These are phyloP conservation scores for Sarcophaga carnaria DNA, from an alignment of 2,888 invertebrate genomes.

Conservation along the genomic window DNA sequence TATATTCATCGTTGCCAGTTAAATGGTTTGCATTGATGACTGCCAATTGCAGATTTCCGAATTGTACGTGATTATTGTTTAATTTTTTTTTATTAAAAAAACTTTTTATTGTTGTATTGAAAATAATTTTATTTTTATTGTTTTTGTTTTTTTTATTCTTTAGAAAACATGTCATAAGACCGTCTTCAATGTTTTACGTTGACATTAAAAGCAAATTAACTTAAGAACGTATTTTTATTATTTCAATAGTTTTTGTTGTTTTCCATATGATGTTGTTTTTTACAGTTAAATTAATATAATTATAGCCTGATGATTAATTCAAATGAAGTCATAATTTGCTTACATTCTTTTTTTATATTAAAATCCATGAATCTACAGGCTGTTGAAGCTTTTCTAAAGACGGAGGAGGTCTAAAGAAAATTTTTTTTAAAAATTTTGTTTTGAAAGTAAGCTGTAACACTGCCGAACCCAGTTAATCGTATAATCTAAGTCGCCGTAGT, in stretches of 20 bases:
- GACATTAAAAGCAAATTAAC: not conserved
- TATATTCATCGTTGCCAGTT: not conserved
- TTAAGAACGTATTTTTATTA: not conserved
- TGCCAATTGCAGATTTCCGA: slow-evolving; percentile 38
- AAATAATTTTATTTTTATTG: slow-evolving; percentile 5
- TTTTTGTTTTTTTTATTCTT: slow-evolving; percentile 1
- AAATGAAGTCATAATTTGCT: slow-evolving; percentile 45
- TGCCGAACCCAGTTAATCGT: no score
- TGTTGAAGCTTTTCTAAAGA: no score
- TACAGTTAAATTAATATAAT: slow-evolving; percentile 60
- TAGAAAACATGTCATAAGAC: not conserved
- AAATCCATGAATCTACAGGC: no score
- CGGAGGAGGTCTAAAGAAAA: no score
- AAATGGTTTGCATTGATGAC: slow-evolving; percentile 22
- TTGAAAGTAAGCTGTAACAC: no score
- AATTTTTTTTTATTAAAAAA: slow-evolving; percentile 18
- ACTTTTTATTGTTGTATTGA: slow-evolving; percentile 25
- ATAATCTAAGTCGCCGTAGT: no score
- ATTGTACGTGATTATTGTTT: slow-evolving; percentile 57
- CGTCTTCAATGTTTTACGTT: not conserved
- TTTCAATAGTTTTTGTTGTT: slow-evolving; percentile 4
- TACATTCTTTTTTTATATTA: not conserved
- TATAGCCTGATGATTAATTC: slow-evolving; percentile 54
- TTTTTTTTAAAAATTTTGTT: no score
- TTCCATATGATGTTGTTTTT: slow-evolving; percentile 52